Percentiles rank a stretch among this genome's conserved stretches.
These are phyloP conservation scores for Stegodyphus mimosarum DNA, from an alignment of 1,140 invertebrate species.

Conservation along the genomic window DNA sequence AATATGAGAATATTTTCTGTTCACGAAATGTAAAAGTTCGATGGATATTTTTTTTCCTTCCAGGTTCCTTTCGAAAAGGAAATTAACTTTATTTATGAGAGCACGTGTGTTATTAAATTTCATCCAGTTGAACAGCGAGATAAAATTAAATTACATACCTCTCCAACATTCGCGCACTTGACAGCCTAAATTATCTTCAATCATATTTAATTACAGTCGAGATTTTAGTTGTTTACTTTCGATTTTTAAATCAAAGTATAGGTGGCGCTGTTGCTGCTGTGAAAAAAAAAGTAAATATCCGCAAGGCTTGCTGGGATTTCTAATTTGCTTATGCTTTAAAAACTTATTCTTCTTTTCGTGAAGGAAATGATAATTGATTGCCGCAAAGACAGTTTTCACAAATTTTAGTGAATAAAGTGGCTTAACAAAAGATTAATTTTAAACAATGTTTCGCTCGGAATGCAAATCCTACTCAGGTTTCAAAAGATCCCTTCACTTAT, in stretches of 20 bases:
- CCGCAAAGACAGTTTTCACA: not conserved
- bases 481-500: constrained; percentile 24
- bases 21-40: too few species aligned
- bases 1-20: too few species aligned
- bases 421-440: constrained; percentile 47
- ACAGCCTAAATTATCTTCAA: constrained; percentile 36
- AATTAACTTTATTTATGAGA: not conserved
- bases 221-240: constrained; percentile 37
- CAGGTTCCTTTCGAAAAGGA: too few species aligned
- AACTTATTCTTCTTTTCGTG: not conserved
- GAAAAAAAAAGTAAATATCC: not conserved
- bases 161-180: not conserved
- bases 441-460: constrained; percentile 27
- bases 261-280: not conserved
- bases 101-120: constrained; percentile 44
- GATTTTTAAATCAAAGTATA: constrained; percentile 21
- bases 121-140: constrained; percentile 20
- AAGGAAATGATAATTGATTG: not conserved
- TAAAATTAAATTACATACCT: constrained; percentile 45
- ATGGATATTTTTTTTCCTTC: too few species aligned
- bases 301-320: not conserved
- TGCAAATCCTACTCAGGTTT: constrained; percentile 21
- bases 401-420: constrained; percentile 12
- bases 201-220: constrained; percentile 41
- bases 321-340: constrained; percentile 1